Conservation (phyloP, 2,888 invertebrate genomes). For the Muschampia plurimacula region DNA sequence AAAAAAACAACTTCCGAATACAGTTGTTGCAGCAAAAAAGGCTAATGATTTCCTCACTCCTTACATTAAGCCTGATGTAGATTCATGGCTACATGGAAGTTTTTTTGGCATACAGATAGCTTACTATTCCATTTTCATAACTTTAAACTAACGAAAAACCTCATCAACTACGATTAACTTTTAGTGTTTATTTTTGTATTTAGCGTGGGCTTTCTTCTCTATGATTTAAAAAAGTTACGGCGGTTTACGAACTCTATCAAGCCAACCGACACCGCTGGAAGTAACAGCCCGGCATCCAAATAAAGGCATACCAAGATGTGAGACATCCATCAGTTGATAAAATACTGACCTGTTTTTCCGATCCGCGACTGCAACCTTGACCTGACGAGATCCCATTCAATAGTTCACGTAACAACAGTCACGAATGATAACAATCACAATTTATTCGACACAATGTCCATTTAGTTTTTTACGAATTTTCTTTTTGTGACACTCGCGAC, state of each 20-base stretch:
- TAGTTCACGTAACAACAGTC: conserved; percentile 63
- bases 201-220: neutral
- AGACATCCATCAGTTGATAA: conserved; percentile 53
- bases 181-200: conserved; percentile 8
- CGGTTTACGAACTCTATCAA: conserved; percentile 44
- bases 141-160: conserved; percentile 10
- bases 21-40: conserved; percentile 22
- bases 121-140: conserved; percentile 15
- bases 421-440: conserved; percentile 63
- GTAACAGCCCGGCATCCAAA: conserved; percentile 69
- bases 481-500: conserved; percentile 72
- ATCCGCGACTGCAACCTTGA: conserved; percentile 54
- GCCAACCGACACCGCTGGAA: conserved; percentile 69
- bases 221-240: conserved; percentile 14
- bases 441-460: conserved; percentile 75
- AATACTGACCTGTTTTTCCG: conserved; percentile 69
- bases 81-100: conserved; percentile 10
- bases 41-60: conserved; percentile 28
- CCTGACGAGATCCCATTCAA: conserved; percentile 64
- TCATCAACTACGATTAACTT: conserved; percentile 18
- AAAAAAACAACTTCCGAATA: conserved; percentile 32
- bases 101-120: conserved; percentile 20
- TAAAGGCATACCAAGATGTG: conserved; percentile 73
- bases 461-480: conserved; percentile 69
- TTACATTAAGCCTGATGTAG: neutral